phyloP scores from a whole-genome alignment of 2,888 invertebrate genomes.

The Brachyptera risi region DNA sequence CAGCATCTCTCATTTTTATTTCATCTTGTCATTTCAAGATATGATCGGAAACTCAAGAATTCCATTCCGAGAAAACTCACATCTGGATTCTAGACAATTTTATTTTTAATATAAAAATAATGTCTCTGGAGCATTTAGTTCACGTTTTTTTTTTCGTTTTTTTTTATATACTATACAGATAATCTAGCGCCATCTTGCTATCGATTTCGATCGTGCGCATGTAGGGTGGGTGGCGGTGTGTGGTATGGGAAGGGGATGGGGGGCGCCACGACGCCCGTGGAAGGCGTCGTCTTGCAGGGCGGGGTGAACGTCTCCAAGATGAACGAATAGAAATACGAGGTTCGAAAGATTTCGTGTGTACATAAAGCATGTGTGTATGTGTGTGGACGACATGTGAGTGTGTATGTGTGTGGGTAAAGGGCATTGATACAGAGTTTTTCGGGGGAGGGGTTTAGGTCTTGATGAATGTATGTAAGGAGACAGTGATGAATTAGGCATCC shows the following conservation, averaged over 20 bases:
- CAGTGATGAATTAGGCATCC: no score
- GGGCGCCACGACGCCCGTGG: background rate
- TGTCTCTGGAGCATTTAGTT: background rate
- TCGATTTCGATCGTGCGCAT: slow-evolving; percentile 5
- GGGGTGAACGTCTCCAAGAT: background rate
- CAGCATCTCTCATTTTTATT: no score
- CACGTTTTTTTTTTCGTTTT: background rate
- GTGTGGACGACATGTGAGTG: background rate
- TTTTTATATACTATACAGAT: no score
- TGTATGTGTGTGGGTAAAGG: background rate
- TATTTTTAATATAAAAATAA: no score
- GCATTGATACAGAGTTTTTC: no score
- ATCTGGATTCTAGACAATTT: no score
- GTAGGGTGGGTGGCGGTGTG: background rate
- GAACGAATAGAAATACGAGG: background rate
- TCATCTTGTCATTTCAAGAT: no score
- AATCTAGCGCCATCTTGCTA: slow-evolving; percentile 12
- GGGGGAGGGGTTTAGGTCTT: no score
- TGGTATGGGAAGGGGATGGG: background rate
- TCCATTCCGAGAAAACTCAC: no score
- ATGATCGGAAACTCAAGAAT: no score
- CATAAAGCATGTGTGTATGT: background rate
- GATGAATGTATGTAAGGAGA: no score
- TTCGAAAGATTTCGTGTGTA: background rate
- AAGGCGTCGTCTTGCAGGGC: background rate